Percentiles rank a stretch among this genome's conserved stretches.
Evolutionary conservation across 2,797 vertebrate species (phyloP).

Genomic region (Rachycentron canadum): DNA sequence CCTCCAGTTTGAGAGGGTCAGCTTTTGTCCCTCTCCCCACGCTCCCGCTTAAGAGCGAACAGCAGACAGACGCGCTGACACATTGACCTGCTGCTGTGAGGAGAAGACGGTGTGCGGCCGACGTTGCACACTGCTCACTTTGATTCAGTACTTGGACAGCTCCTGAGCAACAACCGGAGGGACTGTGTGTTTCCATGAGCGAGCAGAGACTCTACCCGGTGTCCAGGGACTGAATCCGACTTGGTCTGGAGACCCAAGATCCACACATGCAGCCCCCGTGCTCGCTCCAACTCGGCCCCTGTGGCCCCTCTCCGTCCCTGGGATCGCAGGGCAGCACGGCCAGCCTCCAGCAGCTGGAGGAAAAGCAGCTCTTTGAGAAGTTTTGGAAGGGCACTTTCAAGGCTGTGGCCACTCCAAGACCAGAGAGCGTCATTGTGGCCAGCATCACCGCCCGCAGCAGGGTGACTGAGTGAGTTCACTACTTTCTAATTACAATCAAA

Average conservation of each 20-base stretch:
- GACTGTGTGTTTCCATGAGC: constrained; percentile 28
- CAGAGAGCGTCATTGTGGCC: constrained; percentile 94
- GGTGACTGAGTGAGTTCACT: constrained; percentile 86
- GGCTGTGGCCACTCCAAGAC: constrained; percentile 94
- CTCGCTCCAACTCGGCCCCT: constrained; percentile 73
- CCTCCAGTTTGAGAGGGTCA: constrained; percentile 70
- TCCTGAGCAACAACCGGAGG: constrained; percentile 62
- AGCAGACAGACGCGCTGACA: constrained; percentile 69
- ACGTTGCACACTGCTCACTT: constrained; percentile 17
- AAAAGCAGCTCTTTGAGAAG: constrained; percentile 99
- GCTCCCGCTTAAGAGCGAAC: constrained; percentile 43
- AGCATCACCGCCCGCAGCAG: constrained; percentile 93
- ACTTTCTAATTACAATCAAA: neutral
- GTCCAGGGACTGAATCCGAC: constrained; percentile 15
- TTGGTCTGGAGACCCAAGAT: constrained; percentile 17
- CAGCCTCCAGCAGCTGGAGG: constrained; percentile 86
- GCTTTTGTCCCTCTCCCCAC: constrained; percentile 73
- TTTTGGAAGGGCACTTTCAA: constrained; percentile 98
- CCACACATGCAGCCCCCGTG: constrained; percentile 62
- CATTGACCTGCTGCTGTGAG: constrained; percentile 66
- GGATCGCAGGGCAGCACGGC: constrained; percentile 71
- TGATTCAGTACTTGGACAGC: constrained; percentile 87
- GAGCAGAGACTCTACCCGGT: constrained; percentile 20
- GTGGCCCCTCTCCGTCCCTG: constrained; percentile 71
- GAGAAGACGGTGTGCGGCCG: constrained; percentile 18